phyloP scores from a whole-genome alignment of 1,140 invertebrate species.

The Conus ventricosus region DNA sequence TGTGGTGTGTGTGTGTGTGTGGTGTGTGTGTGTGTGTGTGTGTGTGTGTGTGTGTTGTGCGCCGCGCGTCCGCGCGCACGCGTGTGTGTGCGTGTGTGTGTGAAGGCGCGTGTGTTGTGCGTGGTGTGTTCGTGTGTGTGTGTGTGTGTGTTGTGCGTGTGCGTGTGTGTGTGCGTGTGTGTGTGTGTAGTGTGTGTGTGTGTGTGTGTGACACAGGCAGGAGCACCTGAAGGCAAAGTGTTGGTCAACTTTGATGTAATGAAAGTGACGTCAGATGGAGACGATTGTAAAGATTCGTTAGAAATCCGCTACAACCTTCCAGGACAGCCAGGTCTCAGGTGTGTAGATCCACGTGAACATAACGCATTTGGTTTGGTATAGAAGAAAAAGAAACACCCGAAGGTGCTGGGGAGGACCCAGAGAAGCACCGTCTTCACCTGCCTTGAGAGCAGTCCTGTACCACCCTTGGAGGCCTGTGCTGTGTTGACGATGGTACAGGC shows the following conservation, averaged over 20 bases:
- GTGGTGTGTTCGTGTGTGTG: no score
- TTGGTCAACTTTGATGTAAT: conserved; percentile 28
- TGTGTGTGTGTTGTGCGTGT: not conserved
- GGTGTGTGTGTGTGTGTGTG: not conserved
- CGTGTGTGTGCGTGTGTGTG: not conserved
- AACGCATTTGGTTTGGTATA: no score
- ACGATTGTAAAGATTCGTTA: conserved; percentile 20
- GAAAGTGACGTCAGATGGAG: conserved; percentile 14
- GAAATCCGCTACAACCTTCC: conserved; percentile 29
- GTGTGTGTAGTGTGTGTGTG: not conserved
- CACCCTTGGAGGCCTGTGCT: no score
- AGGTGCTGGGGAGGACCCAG: no score
- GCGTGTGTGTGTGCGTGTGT: not conserved
- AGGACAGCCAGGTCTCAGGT: conserved; percentile 34
- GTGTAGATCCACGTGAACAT: not conserved
- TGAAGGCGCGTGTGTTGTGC: not conserved
- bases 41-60: not conserved
- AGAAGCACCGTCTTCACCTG: no score
- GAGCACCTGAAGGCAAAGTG: not conserved
- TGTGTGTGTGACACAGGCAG: not conserved
- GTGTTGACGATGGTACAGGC: no score
- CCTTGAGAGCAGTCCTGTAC: no score
- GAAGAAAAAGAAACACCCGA: no score
- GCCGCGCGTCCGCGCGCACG: no score
- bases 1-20: no score